Evolutionary conservation across 2,888 invertebrate species (phyloP), one percentile per base, ranked within the genome.

Genomic region (Isotomurus palustris): DNA sequence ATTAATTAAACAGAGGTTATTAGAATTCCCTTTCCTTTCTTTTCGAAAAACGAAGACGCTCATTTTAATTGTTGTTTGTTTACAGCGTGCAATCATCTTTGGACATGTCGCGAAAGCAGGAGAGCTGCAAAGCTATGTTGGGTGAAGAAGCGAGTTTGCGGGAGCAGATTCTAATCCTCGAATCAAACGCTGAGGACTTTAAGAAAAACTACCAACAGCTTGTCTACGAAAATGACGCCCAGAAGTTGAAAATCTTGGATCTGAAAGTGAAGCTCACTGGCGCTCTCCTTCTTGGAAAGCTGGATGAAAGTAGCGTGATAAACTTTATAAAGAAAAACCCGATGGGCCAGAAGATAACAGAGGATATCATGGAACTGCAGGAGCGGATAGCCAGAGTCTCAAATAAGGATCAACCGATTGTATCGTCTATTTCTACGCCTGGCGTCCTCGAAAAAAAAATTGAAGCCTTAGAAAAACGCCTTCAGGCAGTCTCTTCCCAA

Each of bases 301-400:
- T 62, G 6, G 62, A 62, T 22, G 69, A 69, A 24, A 58, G 58
- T 40, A 53, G 65, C 35, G 69, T 69, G 3, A 27, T 57, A 3
- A 61, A 65, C 22, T 61, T 69, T 10, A 48, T 69, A 41, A 64
- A 69, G 43, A 65, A 60, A 25, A 65, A 68, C 54, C 66, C 69
- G 2, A 63, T 56, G 28, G 67, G 66, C 22, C 60, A 60, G 8
- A 22, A 27, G 4, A 24, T 69, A 2, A 56, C 62, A 2, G 66
- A 69, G 25, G 41, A 60, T 25, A 44, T 66, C 43, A 38, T 55
- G 17, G 29, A 60, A 40, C 25, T 67, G 8, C 47, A 45, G 3
- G 44, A 60, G 3, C 35, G 60, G 40, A 50, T 68, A 3, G 48
- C 56, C 19, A 58, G 4, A 43, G 32, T 14, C 32, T 10, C 8